A percentile compares a stretch with the other conserved stretches of the same genome.
Conservation (phyloP, 92 coral and sea anemone genomes). For the Meandrina meandrites region DNA sequence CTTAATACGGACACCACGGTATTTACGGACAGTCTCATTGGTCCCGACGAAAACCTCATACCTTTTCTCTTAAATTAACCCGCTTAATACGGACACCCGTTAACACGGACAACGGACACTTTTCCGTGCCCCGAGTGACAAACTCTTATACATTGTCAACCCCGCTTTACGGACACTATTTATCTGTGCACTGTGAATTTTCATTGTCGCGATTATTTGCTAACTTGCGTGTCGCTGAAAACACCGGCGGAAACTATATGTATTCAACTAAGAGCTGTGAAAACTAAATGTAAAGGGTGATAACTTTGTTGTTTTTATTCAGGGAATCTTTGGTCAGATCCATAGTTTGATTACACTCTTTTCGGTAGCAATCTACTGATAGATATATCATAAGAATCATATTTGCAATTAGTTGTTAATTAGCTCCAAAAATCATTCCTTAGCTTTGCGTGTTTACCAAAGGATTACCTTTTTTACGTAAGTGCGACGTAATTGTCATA, state of each 20-base stretch:
- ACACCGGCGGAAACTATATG: background rate
- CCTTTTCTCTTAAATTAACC: too few relatives aligned
- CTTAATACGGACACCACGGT: too few relatives aligned
- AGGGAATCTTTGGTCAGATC: background rate
- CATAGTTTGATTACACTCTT: background rate
- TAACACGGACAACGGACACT: too few relatives aligned
- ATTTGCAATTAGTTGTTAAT: background rate
- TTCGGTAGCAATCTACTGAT: background rate
- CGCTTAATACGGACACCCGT: too few relatives aligned
- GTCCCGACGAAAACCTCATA: too few relatives aligned
- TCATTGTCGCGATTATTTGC: too few relatives aligned
- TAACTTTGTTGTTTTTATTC: background rate
- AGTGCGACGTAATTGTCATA: conserved; percentile 1
- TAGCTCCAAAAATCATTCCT: conserved; percentile 5
- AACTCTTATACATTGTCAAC: too few relatives aligned
- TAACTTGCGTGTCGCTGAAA: background rate
- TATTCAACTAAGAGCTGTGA: background rate
- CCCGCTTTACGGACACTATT: too few relatives aligned
- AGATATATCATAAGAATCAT: background rate
- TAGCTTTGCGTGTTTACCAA: conserved; percentile 10
- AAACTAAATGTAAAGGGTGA: background rate
- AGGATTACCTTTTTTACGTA: conserved; percentile 29
- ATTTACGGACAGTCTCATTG: too few relatives aligned
- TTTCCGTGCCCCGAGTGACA: too few relatives aligned
- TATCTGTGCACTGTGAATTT: too few relatives aligned